Conservation (phyloP, 2,888 invertebrate genomes). For the Meloe dianella region DNA sequence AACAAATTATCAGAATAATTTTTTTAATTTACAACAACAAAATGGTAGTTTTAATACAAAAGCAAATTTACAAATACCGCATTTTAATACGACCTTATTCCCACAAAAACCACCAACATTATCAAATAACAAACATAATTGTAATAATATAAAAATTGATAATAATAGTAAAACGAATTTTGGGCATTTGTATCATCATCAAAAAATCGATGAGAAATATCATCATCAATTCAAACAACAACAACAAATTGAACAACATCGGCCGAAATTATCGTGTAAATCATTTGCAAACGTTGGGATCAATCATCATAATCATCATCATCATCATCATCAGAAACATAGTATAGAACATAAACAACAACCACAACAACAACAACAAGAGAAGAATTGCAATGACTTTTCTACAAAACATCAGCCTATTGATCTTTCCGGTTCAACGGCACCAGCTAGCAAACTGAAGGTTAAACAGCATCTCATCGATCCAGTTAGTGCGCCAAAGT, state of each 20-base stretch:
- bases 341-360: constrained; percentile 17
- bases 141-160: constrained; percentile 17
- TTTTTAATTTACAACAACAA: constrained; percentile 46
- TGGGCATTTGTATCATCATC: constrained; percentile 31
- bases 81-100: constrained; percentile 45
- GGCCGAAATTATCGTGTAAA: constrained; percentile 46
- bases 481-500: constrained; percentile 52
- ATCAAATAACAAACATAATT: constrained; percentile 35
- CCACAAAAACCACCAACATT: constrained; percentile 37
- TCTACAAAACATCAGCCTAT: constrained; percentile 51
- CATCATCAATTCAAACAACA: constrained; percentile 48
- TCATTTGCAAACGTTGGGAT: constrained; percentile 38
- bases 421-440: constrained; percentile 56
- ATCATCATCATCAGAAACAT: constrained; percentile 33
- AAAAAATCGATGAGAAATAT: constrained; percentile 45
- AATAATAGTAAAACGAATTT: constrained; percentile 28
- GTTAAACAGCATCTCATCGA: constrained; percentile 60
- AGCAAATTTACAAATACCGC: constrained; percentile 49
- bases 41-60: constrained; percentile 31
- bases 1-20: constrained; percentile 43
- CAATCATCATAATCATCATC: constrained; percentile 33
- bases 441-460: constrained; percentile 52
- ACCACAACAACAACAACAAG: constrained; percentile 20
- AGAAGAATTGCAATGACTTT: constrained; percentile 23
- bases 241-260: constrained; percentile 45